Conservation (phyloP, 2,888 invertebrate genomes). For the Acronicta psi region DNA sequence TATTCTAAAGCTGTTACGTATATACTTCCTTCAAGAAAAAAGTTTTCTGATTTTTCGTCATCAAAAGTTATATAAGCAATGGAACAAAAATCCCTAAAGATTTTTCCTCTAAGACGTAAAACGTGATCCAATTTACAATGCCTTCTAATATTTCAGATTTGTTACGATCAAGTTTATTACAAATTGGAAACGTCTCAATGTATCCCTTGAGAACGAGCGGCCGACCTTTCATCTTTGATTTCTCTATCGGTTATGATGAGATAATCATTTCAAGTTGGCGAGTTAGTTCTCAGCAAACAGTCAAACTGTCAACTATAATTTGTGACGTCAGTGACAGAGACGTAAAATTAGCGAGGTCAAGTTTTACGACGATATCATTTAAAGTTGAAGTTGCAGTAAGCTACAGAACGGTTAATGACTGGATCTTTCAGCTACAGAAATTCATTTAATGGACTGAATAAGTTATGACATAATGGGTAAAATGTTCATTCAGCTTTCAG, state of each 20-base stretch:
- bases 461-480: too few relatives aligned
- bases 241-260: conserved; percentile 62
- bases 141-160: conserved; percentile 81
- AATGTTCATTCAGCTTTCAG: too few relatives aligned
- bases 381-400: conserved; percentile 20
- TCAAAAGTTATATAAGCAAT: conserved; percentile 58
- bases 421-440: conserved; percentile 11
- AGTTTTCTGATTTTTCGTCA: conserved; percentile 24
- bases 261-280: conserved; percentile 55
- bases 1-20: conserved; percentile 54
- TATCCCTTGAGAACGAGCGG: conserved; percentile 68
- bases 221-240: conserved; percentile 70
- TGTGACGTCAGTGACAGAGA: conserved; percentile 20
- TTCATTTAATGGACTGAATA: conserved; percentile 18
- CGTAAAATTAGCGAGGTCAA: conserved; percentile 35
- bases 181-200: conserved; percentile 79
- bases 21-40: conserved; percentile 47
- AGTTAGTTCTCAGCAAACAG: conserved; percentile 53
- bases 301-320: conserved; percentile 34
- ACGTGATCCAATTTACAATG: conserved; percentile 83
- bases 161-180: conserved; percentile 83
- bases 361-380: conserved; percentile 31
- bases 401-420: conserved; percentile 10
- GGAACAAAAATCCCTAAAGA: conserved; percentile 68
- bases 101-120: conserved; percentile 71